Conservation (phyloP, 23 tunicate species). For the Halocynthia roretzi region DNA sequence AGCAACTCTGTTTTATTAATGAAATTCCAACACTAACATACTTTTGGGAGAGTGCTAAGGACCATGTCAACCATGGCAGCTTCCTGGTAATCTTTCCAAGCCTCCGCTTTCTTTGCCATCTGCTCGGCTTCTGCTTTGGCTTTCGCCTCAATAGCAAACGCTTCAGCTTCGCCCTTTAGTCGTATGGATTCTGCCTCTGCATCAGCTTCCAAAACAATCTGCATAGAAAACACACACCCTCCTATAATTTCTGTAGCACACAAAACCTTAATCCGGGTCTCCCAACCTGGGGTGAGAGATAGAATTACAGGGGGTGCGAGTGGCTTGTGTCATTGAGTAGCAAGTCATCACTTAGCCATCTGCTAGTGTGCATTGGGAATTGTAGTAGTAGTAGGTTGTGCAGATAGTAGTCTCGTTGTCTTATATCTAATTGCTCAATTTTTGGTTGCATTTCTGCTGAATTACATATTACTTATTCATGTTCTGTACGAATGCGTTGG, state of each 20-base stretch:
- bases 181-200: conserved; percentile 83
- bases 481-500: no score
- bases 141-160: conserved; percentile 86
- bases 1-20: background rate
- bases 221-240: background rate
- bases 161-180: conserved; percentile 92
- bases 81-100: conserved; percentile 91
- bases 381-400: no score
- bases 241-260: background rate
- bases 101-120: conserved; percentile 97
- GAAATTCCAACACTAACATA: background rate
- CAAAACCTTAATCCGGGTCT: no score
- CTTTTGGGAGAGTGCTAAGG: conserved; percentile 74
- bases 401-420: no score
- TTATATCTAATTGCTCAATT: no score
- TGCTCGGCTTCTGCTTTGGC: conserved; percentile 95
- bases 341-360: no score
- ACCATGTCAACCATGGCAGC: conserved; percentile 99
- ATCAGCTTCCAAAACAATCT: conserved; percentile 88
- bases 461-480: no score
- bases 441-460: no score
- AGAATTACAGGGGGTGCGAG: background rate
- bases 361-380: no score
- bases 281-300: background rate
- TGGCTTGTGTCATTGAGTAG: no score